Base-by-base conservation (phyloP, 2,797 vertebrate species). In the Leptodactylus fallax region DNA sequence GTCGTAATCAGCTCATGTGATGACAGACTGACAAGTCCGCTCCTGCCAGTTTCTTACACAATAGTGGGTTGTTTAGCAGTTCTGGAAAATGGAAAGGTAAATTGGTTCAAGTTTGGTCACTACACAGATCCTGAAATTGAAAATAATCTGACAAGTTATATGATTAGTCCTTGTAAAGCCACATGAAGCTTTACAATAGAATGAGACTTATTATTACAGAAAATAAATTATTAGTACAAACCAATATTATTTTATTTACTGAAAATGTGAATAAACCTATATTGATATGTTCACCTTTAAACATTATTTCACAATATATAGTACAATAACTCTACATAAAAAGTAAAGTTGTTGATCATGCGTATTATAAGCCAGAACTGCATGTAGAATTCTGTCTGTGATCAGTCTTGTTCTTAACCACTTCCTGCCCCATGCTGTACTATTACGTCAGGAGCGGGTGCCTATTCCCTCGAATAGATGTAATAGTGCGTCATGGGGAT, bases 1-100 rank as follows among this genome's bases (percentile, higher is more conserved):
- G 89, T 90, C 91, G 90, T 90, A 92, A 91, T 92, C 89, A 91
- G 93, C 92, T 92, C 90, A 91, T 90, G 71, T 92, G 93, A 84
- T 23, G 92, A 94, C 88, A 93, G 93, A 93, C n/a, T 91, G 93
- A 91, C 91, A 81, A 87, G 90, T 85, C 85, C 63, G 90, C 91
- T 91, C 90, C 90, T 92, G 92, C 86, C 88, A 82, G 87, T 81
- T 76, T 1, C 0, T 0, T 6, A 78, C 87, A 92, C 92, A 92
- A 91, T 90, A 86, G 90, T 90, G 87, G 92, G 89, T 92, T 92
- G 90, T 91, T 94, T 79, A 85, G 84, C 82, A 65, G 67, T 21
- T 89, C 47, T 27, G 53, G 61, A 86, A 81, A 60, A 85, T 74
- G 78, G 56, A 65, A 85, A 83, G 53, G 61, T 23, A 47, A n/a